Conservation (phyloP, 2,797 vertebrate genomes). For the Mycteria americana region DNA sequence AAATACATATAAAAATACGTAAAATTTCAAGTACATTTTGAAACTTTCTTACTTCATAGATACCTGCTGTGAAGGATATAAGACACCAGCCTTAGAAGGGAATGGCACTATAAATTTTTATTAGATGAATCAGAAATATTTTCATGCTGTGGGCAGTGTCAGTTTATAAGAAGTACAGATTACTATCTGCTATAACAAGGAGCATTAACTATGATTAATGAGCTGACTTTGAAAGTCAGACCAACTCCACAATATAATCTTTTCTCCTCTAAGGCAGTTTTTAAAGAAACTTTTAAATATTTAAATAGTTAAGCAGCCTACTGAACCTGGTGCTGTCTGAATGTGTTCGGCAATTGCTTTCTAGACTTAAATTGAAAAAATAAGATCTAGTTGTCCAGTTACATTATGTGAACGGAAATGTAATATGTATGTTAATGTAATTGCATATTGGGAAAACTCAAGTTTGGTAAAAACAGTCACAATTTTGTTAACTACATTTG, state of each 20-base stretch:
- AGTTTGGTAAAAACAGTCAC: background rate
- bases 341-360: background rate
- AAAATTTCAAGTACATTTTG: background rate
- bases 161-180: conserved; percentile 33
- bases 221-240: conserved; percentile 60
- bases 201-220: conserved; percentile 66
- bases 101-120: conserved; percentile 44
- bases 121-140: conserved; percentile 52
- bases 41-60: background rate
- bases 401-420: background rate
- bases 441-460: background rate
- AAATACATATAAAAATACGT: background rate
- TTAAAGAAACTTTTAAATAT: conserved; percentile 38
- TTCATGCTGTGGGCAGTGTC: conserved; percentile 48
- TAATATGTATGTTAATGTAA: background rate
- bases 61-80: background rate
- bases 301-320: background rate
- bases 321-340: background rate
- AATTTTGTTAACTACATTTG: background rate
- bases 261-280: conserved; percentile 42
- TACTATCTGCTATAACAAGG: conserved; percentile 54
- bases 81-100: background rate
- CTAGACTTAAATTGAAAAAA: background rate
- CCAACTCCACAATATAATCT: conserved; percentile 19
- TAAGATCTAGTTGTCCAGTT: background rate